Evolutionary conservation across 1,140 invertebrate species (phyloP), one percentile per base, ranked within the genome.

Genomic region (Drosophila cardini): DNA sequence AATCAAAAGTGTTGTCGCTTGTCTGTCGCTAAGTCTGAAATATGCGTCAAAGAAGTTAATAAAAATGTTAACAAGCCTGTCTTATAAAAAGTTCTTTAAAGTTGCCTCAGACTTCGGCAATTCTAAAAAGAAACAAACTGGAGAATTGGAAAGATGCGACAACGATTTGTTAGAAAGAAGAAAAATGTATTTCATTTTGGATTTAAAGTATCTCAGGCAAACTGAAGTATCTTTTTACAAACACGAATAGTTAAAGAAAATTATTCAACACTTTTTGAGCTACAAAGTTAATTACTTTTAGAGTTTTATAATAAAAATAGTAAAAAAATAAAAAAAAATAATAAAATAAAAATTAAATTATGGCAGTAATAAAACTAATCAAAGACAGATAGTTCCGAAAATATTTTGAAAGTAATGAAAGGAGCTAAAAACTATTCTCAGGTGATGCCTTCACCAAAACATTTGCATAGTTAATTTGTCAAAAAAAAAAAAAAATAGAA

Each of bases 61-160:
- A 75, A 72, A 76, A 74, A 80, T 85, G 69, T 69, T 78, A 74
- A 78, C 78, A 70, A 70, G 57, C 18, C 8, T 13, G 11, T 58
- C 42, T 56, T 36, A 42, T 26, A 26, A 26, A 26, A 26, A 26
- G 46, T 53, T 52, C 69, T 77, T 74, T 16, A 8, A 46, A 11
- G n/a, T 42, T 63, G 18, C 9, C 10, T 0, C 9, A 32, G 32
- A 18, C 13, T 16, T 53, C 13, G 11, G 2, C 2, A 10, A 13
- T 36, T 53, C 32, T 18, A n/a, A 16, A 36, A 15, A 38, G 16
- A 11, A 8, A 18, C 32, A 55, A 18, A 52, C 32, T 16, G 9
- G 13, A 53, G 15, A 53, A 15, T 16, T 15, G n/a, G 9, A 53
- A 11, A 38, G 8, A 38, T 5, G 36, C 8, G 8, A 38, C 21